These are phyloP conservation scores for Carcharodon carcharias DNA, from an alignment of 2,797 vertebrate genomes.

Conservation along the genomic window DNA sequence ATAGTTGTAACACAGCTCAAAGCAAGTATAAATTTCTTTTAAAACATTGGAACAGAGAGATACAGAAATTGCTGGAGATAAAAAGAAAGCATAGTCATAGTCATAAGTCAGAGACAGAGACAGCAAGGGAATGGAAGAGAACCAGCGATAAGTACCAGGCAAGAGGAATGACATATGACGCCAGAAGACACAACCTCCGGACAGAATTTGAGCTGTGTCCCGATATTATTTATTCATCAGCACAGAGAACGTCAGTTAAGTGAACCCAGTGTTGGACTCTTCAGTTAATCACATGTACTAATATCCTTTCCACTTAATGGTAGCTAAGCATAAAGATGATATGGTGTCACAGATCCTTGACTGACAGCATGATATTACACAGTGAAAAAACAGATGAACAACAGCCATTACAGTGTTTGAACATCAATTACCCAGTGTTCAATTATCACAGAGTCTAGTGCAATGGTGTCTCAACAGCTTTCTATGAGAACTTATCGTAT, in stretches of 20 bases:
- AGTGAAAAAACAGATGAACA: slow-evolving; percentile 7
- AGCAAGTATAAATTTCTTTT: not conserved
- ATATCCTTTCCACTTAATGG: slow-evolving; percentile 32
- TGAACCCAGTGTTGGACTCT: not conserved
- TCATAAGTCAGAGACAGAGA: not conserved
- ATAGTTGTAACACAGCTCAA: not conserved
- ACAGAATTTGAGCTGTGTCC: slow-evolving; percentile 14
- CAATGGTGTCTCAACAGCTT: slow-evolving; percentile 4
- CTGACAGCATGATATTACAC: slow-evolving; percentile 20
- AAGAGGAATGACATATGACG: not conserved
- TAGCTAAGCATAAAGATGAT: slow-evolving; percentile 7
- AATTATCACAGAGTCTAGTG: slow-evolving; percentile 28
- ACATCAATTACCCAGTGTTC: slow-evolving; percentile 31
- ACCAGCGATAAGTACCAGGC: not conserved
- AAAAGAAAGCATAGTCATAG: not conserved
- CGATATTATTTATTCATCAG: slow-evolving; percentile 23
- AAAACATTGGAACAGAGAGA: not conserved
- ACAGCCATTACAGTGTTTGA: slow-evolving; percentile 5
- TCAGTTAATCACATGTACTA: slow-evolving; percentile 28
- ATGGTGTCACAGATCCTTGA: slow-evolving; percentile 12
- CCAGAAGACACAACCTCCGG: not conserved
- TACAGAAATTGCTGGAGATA: too few relatives aligned
- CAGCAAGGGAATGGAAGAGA: not conserved
- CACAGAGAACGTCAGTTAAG: not conserved
- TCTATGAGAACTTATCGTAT: not conserved